phyloP scores from a whole-genome alignment of 2,797 vertebrate genomes.

The Mus spretus region DNA sequence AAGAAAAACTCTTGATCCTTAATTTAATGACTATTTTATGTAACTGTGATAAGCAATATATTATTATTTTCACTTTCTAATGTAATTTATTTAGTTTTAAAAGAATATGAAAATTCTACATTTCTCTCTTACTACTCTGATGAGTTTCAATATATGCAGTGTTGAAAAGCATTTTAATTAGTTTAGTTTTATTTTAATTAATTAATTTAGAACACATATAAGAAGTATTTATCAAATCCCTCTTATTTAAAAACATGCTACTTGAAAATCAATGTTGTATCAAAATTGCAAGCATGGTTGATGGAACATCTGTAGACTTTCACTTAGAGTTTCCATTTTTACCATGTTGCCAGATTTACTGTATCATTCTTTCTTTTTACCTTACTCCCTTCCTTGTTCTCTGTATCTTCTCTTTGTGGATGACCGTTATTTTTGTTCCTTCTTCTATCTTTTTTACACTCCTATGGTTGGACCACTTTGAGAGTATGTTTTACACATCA shows the following conservation, averaged over 20 bases:
- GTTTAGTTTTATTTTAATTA: slow-evolving; percentile 6
- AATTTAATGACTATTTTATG: neutral
- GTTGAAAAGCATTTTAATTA: slow-evolving; percentile 3
- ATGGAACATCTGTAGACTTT: neutral
- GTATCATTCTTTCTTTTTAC: neutral
- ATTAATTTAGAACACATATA: neutral
- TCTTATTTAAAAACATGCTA: neutral
- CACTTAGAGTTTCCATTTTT: neutral
- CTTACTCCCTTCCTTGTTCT: neutral
- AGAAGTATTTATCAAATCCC: neutral
- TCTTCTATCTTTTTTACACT: neutral
- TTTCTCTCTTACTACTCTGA: neutral
- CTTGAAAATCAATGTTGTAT: neutral
- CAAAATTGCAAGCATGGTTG: neutral
- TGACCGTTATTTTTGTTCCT: accelerated
- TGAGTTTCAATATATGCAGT: neutral
- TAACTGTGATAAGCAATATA: neutral
- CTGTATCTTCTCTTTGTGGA: neutral
- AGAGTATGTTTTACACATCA: neutral
- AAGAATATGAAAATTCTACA: slow-evolving; percentile 32
- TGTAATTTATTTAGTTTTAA: slow-evolving; percentile 44
- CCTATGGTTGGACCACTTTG: neutral
- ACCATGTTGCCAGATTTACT: neutral
- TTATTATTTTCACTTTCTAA: slow-evolving; percentile 35
- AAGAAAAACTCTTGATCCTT: neutral